phyloP scores from a whole-genome alignment of 2,113 vertebrate genomes.

The Elgaria multicarinata region DNA sequence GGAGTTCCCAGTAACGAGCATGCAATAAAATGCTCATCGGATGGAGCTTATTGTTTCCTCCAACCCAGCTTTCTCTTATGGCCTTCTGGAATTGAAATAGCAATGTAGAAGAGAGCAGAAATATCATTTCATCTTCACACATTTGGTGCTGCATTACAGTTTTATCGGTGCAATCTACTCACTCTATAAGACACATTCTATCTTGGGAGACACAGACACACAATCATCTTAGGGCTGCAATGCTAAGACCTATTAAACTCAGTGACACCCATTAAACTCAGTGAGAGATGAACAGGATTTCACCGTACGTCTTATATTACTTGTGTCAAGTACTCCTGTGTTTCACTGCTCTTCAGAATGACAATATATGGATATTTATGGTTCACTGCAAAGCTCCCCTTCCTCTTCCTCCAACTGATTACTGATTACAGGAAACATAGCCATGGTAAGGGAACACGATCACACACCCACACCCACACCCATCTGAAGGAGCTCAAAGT shows the following conservation, averaged over 20 bases:
- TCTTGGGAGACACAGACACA: background rate
- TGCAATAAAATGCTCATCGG: too few relatives aligned
- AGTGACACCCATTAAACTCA: background rate
- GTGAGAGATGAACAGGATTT: background rate
- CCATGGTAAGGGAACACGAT: too few relatives aligned
- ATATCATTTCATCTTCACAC: background rate
- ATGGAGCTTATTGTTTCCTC: too few relatives aligned
- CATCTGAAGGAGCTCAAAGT: too few relatives aligned
- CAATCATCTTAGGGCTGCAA: background rate
- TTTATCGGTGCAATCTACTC: background rate
- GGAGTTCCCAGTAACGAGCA: too few relatives aligned
- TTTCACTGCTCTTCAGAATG: background rate
- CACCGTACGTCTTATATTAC: background rate
- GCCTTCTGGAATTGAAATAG: background rate
- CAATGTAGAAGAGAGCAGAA: background rate
- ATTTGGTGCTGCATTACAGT: background rate
- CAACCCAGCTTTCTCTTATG: background rate
- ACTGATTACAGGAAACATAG: background rate
- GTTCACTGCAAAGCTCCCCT: too few relatives aligned
- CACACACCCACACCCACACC: too few relatives aligned
- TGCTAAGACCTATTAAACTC: background rate
- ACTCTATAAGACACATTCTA: background rate
- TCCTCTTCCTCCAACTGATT: too few relatives aligned
- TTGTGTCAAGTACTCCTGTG: background rate
- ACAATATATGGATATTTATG: background rate